A percentile compares a stretch with the other conserved stretches of the same genome.
phyloP scores from a whole-genome alignment of 2,888 invertebrate species.

The Tenthredo mesomela region DNA sequence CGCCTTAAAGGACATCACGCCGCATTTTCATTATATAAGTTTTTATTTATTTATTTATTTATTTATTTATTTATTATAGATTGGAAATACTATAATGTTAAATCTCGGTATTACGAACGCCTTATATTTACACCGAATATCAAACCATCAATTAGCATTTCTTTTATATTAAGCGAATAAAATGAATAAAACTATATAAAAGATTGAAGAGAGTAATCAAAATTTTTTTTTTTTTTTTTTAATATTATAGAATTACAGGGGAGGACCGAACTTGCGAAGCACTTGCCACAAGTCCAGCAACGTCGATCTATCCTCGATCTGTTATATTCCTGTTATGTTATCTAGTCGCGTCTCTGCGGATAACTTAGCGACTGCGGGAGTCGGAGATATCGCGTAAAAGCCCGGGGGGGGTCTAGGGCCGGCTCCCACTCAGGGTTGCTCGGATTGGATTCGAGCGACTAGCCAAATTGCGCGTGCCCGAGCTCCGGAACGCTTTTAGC shows the following conservation, averaged over 20 bases:
- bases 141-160: neutral
- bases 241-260: neutral
- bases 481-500: constrained; percentile 81
- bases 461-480: constrained; percentile 79
- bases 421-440: constrained; percentile 79
- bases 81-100: neutral
- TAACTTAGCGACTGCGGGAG: constrained; percentile 30
- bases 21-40: constrained; percentile 67
- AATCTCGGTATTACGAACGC: neutral
- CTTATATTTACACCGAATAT: neutral
- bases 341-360: constrained; percentile 14
- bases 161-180: neutral
- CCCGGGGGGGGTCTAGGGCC: constrained; percentile 81
- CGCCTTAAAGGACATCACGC: constrained; percentile 12
- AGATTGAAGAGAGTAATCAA: neutral
- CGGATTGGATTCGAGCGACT: constrained; percentile 75
- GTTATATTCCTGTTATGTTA: constrained; percentile 71
- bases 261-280: neutral
- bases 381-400: constrained; percentile 79
- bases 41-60: no score
- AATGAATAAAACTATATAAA: neutral
- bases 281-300: constrained; percentile 68
- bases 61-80: neutral
- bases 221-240: neutral
- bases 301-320: constrained; percentile 80